phyloP scores from a whole-genome alignment of 2,888 invertebrate genomes.

The Julus scandinavius region DNA sequence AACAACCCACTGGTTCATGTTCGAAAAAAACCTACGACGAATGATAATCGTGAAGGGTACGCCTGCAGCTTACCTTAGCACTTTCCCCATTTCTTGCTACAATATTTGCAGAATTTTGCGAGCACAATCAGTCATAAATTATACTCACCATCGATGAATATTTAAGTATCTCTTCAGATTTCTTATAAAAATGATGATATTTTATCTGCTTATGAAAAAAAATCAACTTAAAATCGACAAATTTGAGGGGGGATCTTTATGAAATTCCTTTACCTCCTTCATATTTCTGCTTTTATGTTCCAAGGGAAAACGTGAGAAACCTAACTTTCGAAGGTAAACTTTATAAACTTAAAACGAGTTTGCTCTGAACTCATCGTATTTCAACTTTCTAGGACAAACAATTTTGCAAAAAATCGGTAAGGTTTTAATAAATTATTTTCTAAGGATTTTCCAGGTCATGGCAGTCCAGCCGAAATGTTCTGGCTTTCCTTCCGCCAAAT shows the following conservation, averaged over 20 bases:
- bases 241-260: too few relatives aligned
- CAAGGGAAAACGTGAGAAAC: not conserved
- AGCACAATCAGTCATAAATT: too few relatives aligned
- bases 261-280: too few relatives aligned
- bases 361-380: not conserved
- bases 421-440: not conserved
- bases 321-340: not conserved
- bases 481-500: not conserved
- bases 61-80: not conserved
- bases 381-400: not conserved
- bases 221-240: too few relatives aligned
- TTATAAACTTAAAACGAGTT: not conserved
- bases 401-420: not conserved
- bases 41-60: not conserved
- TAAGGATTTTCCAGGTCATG: not conserved
- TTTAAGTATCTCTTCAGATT: too few relatives aligned
- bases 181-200: too few relatives aligned
- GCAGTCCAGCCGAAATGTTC: not conserved
- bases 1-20: constrained; percentile 30
- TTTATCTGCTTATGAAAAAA: too few relatives aligned
- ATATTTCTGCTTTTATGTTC: too few relatives aligned
- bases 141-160: too few relatives aligned
- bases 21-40: not conserved
- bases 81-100: not conserved
- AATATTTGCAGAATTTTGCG: too few relatives aligned